Evolutionary conservation across 1,140 invertebrate species (phyloP).

Genomic region (Eupeodes corollae): DNA sequence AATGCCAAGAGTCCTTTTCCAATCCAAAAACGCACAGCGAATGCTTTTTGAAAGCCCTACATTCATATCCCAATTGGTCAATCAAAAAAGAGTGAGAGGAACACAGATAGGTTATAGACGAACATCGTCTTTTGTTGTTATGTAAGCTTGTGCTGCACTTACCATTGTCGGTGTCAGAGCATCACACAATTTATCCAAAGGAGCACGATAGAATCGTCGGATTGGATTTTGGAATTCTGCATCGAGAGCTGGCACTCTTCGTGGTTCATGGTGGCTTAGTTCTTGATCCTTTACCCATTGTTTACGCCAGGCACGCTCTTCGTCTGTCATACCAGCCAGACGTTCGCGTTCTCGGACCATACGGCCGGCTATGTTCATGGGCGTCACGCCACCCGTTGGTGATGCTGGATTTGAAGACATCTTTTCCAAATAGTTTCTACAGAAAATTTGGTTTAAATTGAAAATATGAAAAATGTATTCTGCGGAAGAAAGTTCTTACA

Average conservation of each 20-base stretch:
- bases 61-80: no score
- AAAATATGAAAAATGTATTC: no score
- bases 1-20: constrained; percentile 48
- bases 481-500: no score
- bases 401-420: constrained; percentile 18
- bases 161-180: constrained; percentile 50
- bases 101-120: constrained; percentile 1
- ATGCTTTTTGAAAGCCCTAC: constrained; percentile 46
- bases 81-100: not conserved
- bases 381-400: constrained; percentile 49
- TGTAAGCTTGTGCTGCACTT: constrained; percentile 19
- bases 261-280: constrained; percentile 60
- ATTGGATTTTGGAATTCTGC: constrained; percentile 63
- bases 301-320: constrained; percentile 70
- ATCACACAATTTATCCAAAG: constrained; percentile 52
- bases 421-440: no score
- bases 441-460: no score
- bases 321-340: constrained; percentile 65
- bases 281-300: constrained; percentile 75
- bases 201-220: constrained; percentile 58
- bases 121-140: constrained; percentile 1
- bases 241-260: constrained; percentile 52
- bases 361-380: constrained; percentile 63
- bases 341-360: constrained; percentile 62
- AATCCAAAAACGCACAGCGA: constrained; percentile 45